Conservation (phyloP, 53 echinoderm and acorn worm genomes). For the Echinarachnius parma region DNA sequence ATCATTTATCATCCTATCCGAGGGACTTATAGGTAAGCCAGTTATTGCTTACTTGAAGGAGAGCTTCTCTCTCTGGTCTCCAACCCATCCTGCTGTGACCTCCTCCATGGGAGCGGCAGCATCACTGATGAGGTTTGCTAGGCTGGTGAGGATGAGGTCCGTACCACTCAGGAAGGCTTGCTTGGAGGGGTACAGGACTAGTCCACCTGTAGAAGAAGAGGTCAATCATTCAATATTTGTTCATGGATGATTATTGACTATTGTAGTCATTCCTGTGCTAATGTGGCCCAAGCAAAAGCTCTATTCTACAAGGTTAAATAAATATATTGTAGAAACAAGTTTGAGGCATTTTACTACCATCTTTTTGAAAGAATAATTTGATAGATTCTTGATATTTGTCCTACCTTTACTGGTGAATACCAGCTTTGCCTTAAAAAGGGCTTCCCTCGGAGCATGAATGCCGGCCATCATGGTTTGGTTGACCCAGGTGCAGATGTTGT, state of each 20-base stretch:
- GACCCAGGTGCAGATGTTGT: conserved; percentile 87
- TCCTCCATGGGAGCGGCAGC: conserved; percentile 85
- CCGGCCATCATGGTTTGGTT: conserved; percentile 68
- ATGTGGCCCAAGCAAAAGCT: too few species aligned
- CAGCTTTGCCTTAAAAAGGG: conserved; percentile 78
- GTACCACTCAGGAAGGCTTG: conserved; percentile 58
- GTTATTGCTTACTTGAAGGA: not conserved
- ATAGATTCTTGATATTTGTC: conserved; percentile 1
- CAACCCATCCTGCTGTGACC: conserved; percentile 68
- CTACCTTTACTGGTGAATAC: conserved; percentile 75
- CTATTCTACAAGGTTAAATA: not conserved
- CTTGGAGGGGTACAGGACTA: conserved; percentile 76
- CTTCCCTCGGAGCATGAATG: conserved; percentile 57
- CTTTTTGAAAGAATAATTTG: not conserved
- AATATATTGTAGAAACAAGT: not conserved
- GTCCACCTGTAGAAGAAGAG: conserved; percentile 48
- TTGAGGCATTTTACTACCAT: not conserved
- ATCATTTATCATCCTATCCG: too few species aligned
- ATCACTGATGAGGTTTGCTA: conserved; percentile 73
- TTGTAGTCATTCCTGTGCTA: too few species aligned
- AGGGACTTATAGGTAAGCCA: not conserved
- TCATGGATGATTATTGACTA: too few species aligned
- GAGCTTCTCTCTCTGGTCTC: conserved; percentile 44
- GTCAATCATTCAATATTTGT: too few species aligned
- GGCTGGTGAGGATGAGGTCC: conserved; percentile 47